Conservation (phyloP, 2,888 invertebrate species). For the Bellardia bayeri region DNA sequence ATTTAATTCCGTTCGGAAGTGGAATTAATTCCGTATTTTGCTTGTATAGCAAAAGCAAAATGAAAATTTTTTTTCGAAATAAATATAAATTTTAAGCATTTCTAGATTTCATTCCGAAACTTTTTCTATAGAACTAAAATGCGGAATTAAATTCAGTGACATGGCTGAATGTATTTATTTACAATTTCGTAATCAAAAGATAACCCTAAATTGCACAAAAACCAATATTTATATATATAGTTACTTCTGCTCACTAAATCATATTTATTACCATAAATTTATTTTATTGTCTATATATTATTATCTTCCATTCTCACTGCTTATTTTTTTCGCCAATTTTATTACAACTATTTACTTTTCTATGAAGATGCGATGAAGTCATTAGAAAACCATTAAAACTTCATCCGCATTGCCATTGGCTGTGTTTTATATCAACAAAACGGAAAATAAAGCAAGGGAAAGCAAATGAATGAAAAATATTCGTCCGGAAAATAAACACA, state of each 20-base stretch:
- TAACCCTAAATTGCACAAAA: background rate
- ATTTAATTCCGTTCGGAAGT: no score
- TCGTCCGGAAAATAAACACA: slow-evolving; percentile 27
- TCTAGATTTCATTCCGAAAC: no score
- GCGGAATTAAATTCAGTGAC: no score
- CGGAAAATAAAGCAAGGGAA: slow-evolving; percentile 45
- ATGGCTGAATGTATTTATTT: no score
- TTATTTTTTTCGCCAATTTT: slow-evolving; percentile 1
- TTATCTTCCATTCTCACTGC: background rate
- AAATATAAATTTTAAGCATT: no score
- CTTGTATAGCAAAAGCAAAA: no score
- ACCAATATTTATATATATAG: background rate
- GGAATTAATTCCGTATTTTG: no score
- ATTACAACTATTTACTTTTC: slow-evolving; percentile 30
- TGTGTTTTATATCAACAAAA: slow-evolving; percentile 47
- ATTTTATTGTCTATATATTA: slow-evolving; percentile 31
- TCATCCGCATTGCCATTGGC: slow-evolving; percentile 67
- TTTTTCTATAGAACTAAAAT: no score
- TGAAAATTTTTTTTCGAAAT: no score
- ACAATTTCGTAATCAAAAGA: no score
- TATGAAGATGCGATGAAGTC: slow-evolving; percentile 33
- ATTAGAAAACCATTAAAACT: slow-evolving; percentile 69
- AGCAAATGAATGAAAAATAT: slow-evolving; percentile 23
- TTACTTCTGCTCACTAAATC: slow-evolving; percentile 10
- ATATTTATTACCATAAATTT: slow-evolving; percentile 21